phyloP scores from a whole-genome alignment of 2,888 invertebrate species.

The Sisyra nigra region DNA sequence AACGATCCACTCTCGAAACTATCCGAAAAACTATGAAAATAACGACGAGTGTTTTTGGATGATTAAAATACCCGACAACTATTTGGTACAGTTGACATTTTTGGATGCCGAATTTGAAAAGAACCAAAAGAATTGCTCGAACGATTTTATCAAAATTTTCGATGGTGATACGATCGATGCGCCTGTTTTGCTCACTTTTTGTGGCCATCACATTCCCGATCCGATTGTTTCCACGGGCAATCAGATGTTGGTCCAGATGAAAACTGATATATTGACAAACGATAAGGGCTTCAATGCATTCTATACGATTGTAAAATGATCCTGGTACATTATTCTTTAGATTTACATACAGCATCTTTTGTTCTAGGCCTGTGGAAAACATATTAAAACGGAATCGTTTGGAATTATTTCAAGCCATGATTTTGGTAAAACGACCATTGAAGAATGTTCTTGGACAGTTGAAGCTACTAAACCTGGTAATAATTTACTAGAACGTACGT shows the following conservation, averaged over 20 bases:
- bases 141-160: slow-evolving; percentile 37
- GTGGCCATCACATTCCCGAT: slow-evolving; percentile 34
- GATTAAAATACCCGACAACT: slow-evolving; percentile 47
- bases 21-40: slow-evolving; percentile 62
- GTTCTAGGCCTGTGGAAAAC: slow-evolving; percentile 50
- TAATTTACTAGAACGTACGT: too few relatives aligned
- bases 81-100: slow-evolving; percentile 52
- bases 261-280: slow-evolving; percentile 35
- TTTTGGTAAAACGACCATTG: slow-evolving; percentile 20
- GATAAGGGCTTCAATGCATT: slow-evolving; percentile 66
- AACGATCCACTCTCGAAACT: slow-evolving; percentile 61
- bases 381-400: slow-evolving; percentile 33
- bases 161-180: slow-evolving; percentile 34
- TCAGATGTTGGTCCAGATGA: slow-evolving; percentile 47
- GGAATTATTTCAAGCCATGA: slow-evolving; percentile 33
- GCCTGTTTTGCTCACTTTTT: slow-evolving; percentile 35
- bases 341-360: slow-evolving; percentile 3
- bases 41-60: slow-evolving; percentile 65
- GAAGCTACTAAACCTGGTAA: slow-evolving; percentile 33
- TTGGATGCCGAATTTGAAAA: slow-evolving; percentile 44
- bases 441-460: slow-evolving; percentile 60
- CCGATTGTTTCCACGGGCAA: slow-evolving; percentile 38
- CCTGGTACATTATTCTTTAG: too few relatives aligned
- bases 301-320: slow-evolving; percentile 38
- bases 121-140: slow-evolving; percentile 29